Evolutionary conservation across 2,888 invertebrate species (phyloP), one percentile per base, ranked within the genome.

Genomic region (Drepana falcataria): DNA sequence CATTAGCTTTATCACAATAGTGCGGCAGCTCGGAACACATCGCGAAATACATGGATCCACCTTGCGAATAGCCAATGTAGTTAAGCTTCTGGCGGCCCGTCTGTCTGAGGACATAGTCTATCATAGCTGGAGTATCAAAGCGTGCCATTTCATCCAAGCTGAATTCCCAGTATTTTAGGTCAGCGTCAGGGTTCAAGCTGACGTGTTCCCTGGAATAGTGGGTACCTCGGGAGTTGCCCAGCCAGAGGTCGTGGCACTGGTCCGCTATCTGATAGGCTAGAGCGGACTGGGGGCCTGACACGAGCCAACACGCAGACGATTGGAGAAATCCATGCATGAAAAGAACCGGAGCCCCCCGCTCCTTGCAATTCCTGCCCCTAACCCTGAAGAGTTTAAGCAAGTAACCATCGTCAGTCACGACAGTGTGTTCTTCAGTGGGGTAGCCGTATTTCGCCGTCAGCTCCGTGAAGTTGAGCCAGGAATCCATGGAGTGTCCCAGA

Each of bases 51-150:
- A 79, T 64, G 0, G 93, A 92, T 0, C 92, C 92, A 0, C 95
- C 96, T 70, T 91, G 85, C 0, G 95, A 95, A 71, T 95, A 94
- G 0, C 94, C 95, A 33, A 94, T 75, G 68, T 94, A 93, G 58
- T 91, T 91, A 0, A 95, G 56, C 51, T 92, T 77, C 2, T 83
- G 58, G 41, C 89, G 82, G 0, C 89, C 85, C 0, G 94, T 94
- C 2, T 58, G 48, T 1, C 63, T 53, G 5, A 79, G 51, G 4
- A 79, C 58, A 35, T 59, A 69, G 53, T 83, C 79, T 2, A 81
- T 92, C 77, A 92, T 92, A 0, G 94, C 92, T 1, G 95, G 93
- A 1, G 95, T 60, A 72, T 96, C 96, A 66, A 92, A 91, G 9
- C 77, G 62, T 0, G 94, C 95, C 71, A 94, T 93, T 71, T 95